Conservation (phyloP, 2,113 vertebrate species). For the Steatornis caripensis region DNA sequence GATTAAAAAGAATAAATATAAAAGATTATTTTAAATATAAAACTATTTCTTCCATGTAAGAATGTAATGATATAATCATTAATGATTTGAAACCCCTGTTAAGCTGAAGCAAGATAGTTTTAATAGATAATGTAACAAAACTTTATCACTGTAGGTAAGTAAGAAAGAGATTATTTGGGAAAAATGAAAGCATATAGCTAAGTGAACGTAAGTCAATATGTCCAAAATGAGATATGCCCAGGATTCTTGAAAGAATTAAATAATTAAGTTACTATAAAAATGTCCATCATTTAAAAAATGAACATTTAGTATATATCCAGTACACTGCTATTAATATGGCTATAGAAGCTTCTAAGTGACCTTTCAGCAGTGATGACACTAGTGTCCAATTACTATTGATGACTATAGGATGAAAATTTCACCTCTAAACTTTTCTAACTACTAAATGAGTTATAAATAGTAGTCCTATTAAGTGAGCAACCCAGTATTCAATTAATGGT, state of each 20-base stretch:
- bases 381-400: conserved; percentile 1
- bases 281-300: neutral
- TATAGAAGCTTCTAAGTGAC: neutral
- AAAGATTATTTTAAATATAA: neutral
- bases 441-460: conserved; percentile 40
- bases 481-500: conserved; percentile 30
- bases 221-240: neutral
- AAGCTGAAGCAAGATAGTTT: neutral
- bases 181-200: neutral
- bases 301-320: neutral
- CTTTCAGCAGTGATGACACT: neutral
- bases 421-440: conserved; percentile 31
- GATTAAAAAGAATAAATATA: neutral
- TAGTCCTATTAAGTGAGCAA: conserved; percentile 14
- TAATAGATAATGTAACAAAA: neutral
- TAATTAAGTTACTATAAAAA: neutral
- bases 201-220: neutral
- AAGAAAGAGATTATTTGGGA: neutral
- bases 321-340: neutral
- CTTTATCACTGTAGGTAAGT: neutral
- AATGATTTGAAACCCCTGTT: neutral
- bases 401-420: conserved; percentile 4
- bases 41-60: neutral
- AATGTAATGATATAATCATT: neutral
- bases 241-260: neutral